phyloP scores from a whole-genome alignment of 2,113 vertebrate genomes.

The Sebastes fasciatus region DNA sequence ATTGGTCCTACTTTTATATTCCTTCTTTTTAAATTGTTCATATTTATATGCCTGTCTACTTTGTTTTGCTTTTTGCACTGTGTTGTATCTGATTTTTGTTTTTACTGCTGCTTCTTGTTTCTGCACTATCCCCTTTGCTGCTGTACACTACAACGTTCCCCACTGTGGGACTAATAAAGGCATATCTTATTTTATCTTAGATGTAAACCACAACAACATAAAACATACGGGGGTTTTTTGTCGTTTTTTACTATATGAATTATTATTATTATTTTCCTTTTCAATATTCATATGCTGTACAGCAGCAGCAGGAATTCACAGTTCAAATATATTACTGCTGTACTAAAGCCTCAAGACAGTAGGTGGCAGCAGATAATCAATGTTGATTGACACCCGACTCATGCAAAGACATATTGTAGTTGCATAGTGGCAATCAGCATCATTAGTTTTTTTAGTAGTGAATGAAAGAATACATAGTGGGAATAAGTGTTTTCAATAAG shows the following conservation, averaged over 20 bases:
- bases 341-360: constrained; percentile 14
- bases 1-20: too few relatives aligned
- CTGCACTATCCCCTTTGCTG: too few relatives aligned
- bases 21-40: too few relatives aligned
- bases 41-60: too few relatives aligned
- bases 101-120: too few relatives aligned
- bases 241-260: neutral
- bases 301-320: neutral
- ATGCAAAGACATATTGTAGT: neutral
- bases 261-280: neutral
- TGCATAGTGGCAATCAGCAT: neutral
- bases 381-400: neutral
- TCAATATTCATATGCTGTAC: neutral
- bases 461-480: neutral
- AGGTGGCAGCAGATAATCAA: constrained; percentile 61
- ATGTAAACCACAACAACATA: neutral
- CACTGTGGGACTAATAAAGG: too few relatives aligned
- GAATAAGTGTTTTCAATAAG: neutral
- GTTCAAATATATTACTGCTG: neutral
- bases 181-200: too few relatives aligned
- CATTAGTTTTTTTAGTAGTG: neutral
- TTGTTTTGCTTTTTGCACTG: too few relatives aligned
- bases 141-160: too few relatives aligned
- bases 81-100: too few relatives aligned
- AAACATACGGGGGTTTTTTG: neutral